A percentile compares a stretch with the other conserved stretches of the same genome.
Evolutionary conservation across 2,888 invertebrate species (phyloP).

Genomic region (Tortrix viridana): DNA sequence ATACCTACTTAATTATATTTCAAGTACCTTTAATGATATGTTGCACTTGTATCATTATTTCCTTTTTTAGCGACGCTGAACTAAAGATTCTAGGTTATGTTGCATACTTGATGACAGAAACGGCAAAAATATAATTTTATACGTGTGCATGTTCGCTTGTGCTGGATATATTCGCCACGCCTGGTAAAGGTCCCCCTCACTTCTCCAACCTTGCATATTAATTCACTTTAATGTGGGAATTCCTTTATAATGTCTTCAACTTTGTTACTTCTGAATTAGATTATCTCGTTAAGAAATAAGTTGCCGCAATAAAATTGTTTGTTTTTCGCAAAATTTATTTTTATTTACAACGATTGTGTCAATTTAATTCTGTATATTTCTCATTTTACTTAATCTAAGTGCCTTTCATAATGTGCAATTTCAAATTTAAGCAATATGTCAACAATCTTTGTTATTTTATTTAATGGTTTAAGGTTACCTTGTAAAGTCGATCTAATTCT

Average conservation of each 20-base stretch:
- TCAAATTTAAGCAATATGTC: slow-evolving; percentile 39
- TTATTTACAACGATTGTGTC: slow-evolving; percentile 37
- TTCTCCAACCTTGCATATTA: slow-evolving; percentile 65
- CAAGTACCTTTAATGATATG: not conserved
- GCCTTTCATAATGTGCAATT: slow-evolving; percentile 14
- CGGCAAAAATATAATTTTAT: slow-evolving; percentile 19
- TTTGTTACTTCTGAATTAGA: slow-evolving; percentile 65
- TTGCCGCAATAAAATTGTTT: slow-evolving; percentile 53
- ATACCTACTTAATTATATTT: too few relatives aligned
- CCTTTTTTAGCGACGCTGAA: not conserved
- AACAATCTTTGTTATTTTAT: slow-evolving; percentile 42
- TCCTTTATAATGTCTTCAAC: slow-evolving; percentile 56
- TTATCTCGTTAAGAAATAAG: slow-evolving; percentile 61
- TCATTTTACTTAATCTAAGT: slow-evolving; percentile 18
- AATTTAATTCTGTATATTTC: slow-evolving; percentile 24
- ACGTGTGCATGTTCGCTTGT: slow-evolving; percentile 15
- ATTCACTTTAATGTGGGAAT: slow-evolving; percentile 75
- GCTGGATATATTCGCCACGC: slow-evolving; percentile 35
- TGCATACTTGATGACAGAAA: slow-evolving; percentile 2
- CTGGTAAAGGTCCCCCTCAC: slow-evolving; percentile 33
- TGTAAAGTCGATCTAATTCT: slow-evolving; percentile 68
- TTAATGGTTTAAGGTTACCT: slow-evolving; percentile 58
- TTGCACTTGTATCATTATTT: not conserved
- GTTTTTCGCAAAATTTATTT: slow-evolving; percentile 52
- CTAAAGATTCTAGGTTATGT: slow-evolving; percentile 1